Conservation (phyloP, 1,140 invertebrate genomes). For the Heliothis virescens region DNA sequence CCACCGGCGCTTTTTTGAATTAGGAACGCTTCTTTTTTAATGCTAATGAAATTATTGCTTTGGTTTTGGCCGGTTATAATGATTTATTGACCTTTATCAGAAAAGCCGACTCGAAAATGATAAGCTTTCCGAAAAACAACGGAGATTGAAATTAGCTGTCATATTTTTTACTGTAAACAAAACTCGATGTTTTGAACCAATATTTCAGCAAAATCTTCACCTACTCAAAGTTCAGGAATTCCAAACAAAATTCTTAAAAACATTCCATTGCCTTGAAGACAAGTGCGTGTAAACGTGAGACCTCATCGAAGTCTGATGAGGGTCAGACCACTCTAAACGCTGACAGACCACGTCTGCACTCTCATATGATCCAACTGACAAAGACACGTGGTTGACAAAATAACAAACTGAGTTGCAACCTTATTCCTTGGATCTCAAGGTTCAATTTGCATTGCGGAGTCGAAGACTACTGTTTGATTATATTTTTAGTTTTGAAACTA, state of each 20-base stretch:
- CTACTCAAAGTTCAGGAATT: background rate
- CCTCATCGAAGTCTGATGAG: conserved; percentile 38
- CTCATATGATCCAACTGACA: conserved; percentile 31
- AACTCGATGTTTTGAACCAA: too few species aligned
- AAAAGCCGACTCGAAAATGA: too few species aligned
- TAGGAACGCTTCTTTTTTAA: conserved; percentile 44
- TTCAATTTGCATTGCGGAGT: background rate
- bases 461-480: background rate
- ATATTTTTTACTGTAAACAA: too few species aligned
- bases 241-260: conserved; percentile 14
- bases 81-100: background rate
- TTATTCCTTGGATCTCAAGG: background rate
- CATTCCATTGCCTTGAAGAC: background rate
- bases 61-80: background rate
- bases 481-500: conserved; percentile 40
- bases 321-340: conserved; percentile 32
- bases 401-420: background rate
- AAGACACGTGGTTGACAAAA: background rate
- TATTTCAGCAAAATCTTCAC: background rate
- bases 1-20: conserved; percentile 45
- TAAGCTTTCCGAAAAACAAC: too few species aligned
- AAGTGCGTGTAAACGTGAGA: conserved; percentile 20
- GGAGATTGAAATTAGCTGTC: too few species aligned
- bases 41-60: conserved; percentile 14
- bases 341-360: conserved; percentile 51